phyloP scores from a whole-genome alignment of 2,888 invertebrate species.

The Ariolimax columbianus region DNA sequence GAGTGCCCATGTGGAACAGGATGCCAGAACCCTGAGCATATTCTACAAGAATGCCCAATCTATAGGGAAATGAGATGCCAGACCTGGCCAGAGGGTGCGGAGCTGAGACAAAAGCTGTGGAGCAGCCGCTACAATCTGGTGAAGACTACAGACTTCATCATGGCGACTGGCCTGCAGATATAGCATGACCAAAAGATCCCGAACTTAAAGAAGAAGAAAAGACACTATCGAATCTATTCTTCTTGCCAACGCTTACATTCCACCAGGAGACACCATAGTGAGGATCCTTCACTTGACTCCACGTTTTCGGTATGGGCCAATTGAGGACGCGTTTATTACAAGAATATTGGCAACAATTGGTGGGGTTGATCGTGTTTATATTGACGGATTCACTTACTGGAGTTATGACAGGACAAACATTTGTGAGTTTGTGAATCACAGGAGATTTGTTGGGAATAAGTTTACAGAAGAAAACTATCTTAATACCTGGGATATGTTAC shows the following conservation, averaged over 20 bases:
- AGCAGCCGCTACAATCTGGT: too few relatives aligned
- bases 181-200: too few relatives aligned
- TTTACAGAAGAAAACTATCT: conserved; percentile 3
- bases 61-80: too few relatives aligned
- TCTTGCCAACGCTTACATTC: conserved; percentile 33
- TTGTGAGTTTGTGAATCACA: conserved; percentile 40
- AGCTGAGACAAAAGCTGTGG: too few relatives aligned
- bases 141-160: too few relatives aligned
- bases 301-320: conserved; percentile 29
- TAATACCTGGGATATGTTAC: background rate
- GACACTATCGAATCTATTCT: conserved; percentile 42
- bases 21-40: too few relatives aligned
- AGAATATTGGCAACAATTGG: conserved; percentile 40
- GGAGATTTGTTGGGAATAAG: conserved; percentile 33
- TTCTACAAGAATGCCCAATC: too few relatives aligned
- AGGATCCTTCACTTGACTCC: background rate
- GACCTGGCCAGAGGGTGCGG: too few relatives aligned
- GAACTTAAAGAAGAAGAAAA: too few relatives aligned
- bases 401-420: background rate
- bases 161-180: too few relatives aligned
- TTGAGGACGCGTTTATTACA: conserved; percentile 49
- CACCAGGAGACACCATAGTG: conserved; percentile 17
- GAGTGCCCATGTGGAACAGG: too few relatives aligned
- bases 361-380: conserved; percentile 18
- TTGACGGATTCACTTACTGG: conserved; percentile 37